These are phyloP conservation scores for Adoxophyes honmai DNA, from an alignment of 1,140 invertebrate species.

Conservation along the genomic window DNA sequence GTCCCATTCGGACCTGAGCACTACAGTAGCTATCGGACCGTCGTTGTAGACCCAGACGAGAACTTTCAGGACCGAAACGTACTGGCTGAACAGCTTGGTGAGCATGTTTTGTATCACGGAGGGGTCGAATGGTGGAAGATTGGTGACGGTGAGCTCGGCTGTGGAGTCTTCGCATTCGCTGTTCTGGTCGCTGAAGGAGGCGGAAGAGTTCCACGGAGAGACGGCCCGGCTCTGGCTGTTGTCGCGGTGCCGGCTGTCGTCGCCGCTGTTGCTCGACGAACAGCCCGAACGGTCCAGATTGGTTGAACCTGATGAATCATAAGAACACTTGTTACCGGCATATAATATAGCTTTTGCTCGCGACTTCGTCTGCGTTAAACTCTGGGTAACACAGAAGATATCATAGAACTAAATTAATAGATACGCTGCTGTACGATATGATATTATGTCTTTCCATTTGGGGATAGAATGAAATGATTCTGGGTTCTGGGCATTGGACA, in stretches of 20 bases:
- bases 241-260: conserved; percentile 38
- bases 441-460: no score
- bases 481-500: no score
- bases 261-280: conserved; percentile 60
- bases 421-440: no score
- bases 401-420: no score
- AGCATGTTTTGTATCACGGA: conserved; percentile 59
- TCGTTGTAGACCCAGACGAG: conserved; percentile 58
- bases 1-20: conserved; percentile 63
- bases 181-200: conserved; percentile 55
- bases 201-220: conserved; percentile 67
- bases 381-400: no score
- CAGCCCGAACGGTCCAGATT: conserved; percentile 57
- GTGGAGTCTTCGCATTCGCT: conserved; percentile 44
- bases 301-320: conserved; percentile 40
- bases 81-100: conserved; percentile 53
- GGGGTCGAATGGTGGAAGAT: conserved; percentile 64
- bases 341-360: no score
- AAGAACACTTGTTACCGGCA: no score
- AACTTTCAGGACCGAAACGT: conserved; percentile 55
- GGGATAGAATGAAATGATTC: no score
- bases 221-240: conserved; percentile 39
- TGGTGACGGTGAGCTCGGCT: conserved; percentile 68
- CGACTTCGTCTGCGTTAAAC: no score
- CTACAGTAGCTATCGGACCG: conserved; percentile 57